phyloP scores from a whole-genome alignment of 2,113 vertebrate species.

The Microcebus lehilahytsara region DNA sequence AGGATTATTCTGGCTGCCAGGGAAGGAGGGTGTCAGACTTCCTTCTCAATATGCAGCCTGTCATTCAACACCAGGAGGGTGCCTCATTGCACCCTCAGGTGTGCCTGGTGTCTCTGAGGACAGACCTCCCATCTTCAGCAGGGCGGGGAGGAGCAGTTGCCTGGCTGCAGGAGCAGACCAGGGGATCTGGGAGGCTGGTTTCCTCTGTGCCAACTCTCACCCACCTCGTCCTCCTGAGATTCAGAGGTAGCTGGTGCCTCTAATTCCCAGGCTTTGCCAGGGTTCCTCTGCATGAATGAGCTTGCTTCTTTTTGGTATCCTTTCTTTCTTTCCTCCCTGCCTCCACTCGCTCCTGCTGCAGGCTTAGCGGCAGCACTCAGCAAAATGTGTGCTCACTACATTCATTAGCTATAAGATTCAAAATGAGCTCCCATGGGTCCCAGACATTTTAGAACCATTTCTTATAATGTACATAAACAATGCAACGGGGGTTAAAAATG shows the following conservation, averaged over 20 bases:
- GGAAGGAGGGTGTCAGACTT: not conserved
- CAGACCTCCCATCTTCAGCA: not conserved
- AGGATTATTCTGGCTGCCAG: not conserved
- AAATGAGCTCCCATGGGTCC: not conserved
- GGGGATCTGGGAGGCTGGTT: not conserved
- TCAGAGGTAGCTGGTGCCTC: not conserved
- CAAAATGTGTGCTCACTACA: not conserved
- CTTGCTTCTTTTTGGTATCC: not conserved
- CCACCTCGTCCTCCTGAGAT: not conserved
- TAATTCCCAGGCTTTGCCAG: not conserved
- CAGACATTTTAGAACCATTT: not conserved
- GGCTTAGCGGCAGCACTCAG: not conserved
- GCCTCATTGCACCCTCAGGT: not conserved
- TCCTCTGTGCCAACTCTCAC: not conserved
- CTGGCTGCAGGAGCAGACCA: not conserved
- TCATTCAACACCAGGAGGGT: not conserved
- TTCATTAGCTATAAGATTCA: not conserved
- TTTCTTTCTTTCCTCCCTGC: not conserved
- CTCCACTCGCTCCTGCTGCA: fast-evolving
- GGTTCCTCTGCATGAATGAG: not conserved
- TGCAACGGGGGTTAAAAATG: not conserved
- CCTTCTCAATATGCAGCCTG: not conserved
- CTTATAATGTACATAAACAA: not conserved
- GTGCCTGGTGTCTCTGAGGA: not conserved
- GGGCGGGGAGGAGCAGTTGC: not conserved